Percentiles rank a stretch among this genome's conserved stretches.
These are phyloP conservation scores for Patella pellucida DNA, from an alignment of 2,888 invertebrate genomes.

Conservation along the genomic window DNA sequence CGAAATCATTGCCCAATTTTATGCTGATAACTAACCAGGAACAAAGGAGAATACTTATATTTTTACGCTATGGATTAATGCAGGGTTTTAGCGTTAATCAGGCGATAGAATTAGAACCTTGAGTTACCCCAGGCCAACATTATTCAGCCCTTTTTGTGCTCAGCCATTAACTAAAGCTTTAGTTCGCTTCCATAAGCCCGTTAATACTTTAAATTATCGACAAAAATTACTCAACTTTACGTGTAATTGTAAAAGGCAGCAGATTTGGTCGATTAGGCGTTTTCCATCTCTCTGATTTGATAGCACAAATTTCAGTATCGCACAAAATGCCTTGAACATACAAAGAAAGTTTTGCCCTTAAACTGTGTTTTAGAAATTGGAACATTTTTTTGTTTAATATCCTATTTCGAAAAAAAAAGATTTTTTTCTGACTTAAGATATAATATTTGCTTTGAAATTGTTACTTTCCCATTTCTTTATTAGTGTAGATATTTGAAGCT, in stretches of 20 bases:
- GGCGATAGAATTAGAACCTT: slow-evolving; percentile 1
- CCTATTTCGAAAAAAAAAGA: too few species aligned
- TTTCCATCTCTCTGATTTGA: too few species aligned
- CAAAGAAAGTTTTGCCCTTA: too few species aligned
- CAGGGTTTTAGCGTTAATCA: neutral
- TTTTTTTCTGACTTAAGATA: too few species aligned
- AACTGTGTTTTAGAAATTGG: too few species aligned
- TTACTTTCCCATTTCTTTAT: too few species aligned
- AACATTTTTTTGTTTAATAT: too few species aligned
- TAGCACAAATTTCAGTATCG: too few species aligned
- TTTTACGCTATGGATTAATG: slow-evolving; percentile 2
- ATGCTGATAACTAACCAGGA: neutral
- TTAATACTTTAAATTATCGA: neutral
- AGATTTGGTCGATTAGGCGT: neutral
- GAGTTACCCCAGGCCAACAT: neutral
- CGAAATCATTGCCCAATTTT: neutral
- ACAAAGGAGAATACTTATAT: slow-evolving; percentile 5
- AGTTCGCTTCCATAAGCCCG: slow-evolving; percentile 5
- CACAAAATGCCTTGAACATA: too few species aligned
- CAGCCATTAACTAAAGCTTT: slow-evolving; percentile 3
- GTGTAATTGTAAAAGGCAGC: neutral
- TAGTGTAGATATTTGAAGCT: too few species aligned
- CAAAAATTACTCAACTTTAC: slow-evolving; percentile 2
- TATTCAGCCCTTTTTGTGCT: neutral
- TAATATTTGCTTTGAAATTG: too few species aligned